Evolutionary conservation across 2,888 invertebrate species (phyloP).

Genomic region (Mongoloraphidia duomilia): DNA sequence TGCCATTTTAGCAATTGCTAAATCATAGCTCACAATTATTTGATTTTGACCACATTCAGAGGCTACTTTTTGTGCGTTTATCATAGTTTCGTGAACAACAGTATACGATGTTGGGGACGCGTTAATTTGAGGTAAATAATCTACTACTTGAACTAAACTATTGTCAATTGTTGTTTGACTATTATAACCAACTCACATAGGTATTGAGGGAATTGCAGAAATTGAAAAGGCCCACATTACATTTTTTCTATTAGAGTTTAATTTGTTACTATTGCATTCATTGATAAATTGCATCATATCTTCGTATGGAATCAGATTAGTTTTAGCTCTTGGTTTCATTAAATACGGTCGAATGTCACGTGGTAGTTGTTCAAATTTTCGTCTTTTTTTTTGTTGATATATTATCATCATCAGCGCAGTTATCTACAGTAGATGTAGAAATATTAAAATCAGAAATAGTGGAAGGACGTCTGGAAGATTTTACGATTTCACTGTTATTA

Average conservation of each 20-base stretch:
- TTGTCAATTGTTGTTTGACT: slow-evolving; percentile 3
- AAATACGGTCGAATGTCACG: not conserved
- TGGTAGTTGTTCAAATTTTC: slow-evolving; percentile 1
- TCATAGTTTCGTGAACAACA: slow-evolving; percentile 13
- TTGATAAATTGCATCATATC: not conserved
- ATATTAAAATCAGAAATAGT: not conserved
- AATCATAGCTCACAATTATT: slow-evolving; percentile 17
- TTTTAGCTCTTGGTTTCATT: slow-evolving; percentile 5
- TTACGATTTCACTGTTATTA: not conserved
- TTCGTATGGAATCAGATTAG: not conserved
- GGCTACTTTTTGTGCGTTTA: slow-evolving; percentile 10
- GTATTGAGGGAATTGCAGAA: not conserved
- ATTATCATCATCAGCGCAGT: not conserved
- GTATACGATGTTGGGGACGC: slow-evolving; percentile 7
- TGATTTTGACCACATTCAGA: slow-evolving; percentile 11
- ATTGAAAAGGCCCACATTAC: slow-evolving; percentile 8
- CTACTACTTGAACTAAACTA: slow-evolving; percentile 5
- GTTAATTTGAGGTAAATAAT: slow-evolving; percentile 9
- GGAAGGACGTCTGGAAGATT: no score
- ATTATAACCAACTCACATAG: slow-evolving; percentile 11
- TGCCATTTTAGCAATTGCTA: slow-evolving; percentile 12
- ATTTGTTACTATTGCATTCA: not conserved
- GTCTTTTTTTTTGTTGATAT: not conserved
- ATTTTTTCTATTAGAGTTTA: slow-evolving; percentile 3
- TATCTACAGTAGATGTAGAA: not conserved